These are phyloP conservation scores for Plecturocebus donacophilus DNA, from an alignment of 2,113 vertebrate genomes.

Conservation along the genomic window DNA sequence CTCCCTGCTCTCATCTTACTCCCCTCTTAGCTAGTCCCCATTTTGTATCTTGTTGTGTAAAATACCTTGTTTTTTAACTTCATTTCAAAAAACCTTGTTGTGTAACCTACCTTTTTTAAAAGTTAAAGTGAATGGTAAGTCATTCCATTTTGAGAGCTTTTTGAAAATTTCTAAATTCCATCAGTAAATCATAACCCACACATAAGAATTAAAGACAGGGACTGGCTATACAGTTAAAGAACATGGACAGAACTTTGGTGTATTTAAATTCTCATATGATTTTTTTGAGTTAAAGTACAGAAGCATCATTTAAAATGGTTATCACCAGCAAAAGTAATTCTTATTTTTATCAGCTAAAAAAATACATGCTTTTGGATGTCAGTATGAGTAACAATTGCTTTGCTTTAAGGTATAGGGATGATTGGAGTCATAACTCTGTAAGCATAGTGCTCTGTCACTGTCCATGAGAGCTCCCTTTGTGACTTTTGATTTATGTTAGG, in stretches of 20 bases:
- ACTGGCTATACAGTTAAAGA: background rate
- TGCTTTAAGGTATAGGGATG: background rate
- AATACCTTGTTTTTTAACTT: background rate
- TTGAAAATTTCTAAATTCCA: background rate
- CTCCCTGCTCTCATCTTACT: background rate
- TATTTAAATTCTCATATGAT: background rate
- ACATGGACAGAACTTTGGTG: background rate
- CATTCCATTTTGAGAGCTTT: background rate
- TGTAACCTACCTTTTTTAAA: background rate
- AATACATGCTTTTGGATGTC: background rate
- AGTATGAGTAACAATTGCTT: background rate
- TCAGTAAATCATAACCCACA: background rate
- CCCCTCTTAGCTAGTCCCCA: background rate
- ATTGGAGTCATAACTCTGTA: background rate
- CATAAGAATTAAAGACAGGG: background rate
- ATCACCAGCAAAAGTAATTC: background rate
- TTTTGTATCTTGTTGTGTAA: background rate
- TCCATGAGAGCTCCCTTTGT: background rate
- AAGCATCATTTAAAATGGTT: background rate
- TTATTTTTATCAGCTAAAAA: slow-evolving; percentile 43
- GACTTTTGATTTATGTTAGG: background rate
- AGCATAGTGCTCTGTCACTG: background rate
- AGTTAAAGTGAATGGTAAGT: background rate
- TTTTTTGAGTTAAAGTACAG: background rate
- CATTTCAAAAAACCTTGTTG: background rate